phyloP scores from a whole-genome alignment of 37 sponge, comb jelly and placozoan genomes.

The Beroe ovata region DNA sequence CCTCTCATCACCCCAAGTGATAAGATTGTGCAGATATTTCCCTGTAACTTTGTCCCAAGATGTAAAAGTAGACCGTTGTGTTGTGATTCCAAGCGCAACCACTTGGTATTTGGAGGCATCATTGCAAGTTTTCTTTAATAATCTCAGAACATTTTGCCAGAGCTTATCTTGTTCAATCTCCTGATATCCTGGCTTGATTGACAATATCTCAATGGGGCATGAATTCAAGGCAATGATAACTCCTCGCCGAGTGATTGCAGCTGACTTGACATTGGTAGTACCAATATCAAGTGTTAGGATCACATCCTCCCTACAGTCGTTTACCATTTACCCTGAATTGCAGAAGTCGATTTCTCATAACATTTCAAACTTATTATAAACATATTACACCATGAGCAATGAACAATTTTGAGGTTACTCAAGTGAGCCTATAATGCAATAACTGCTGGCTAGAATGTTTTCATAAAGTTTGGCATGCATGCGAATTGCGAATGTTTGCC shows the following conservation, averaged over 20 bases:
- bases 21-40: conserved; percentile 7
- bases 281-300: conserved; percentile 56
- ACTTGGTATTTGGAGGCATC: background rate
- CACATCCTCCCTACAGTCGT: background rate
- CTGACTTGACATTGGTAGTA: conserved; percentile 24
- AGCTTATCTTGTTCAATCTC: conserved; percentile 10
- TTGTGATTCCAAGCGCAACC: conserved; percentile 4
- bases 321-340: background rate
- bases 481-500: no score
- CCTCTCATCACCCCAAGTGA: conserved; percentile 48
- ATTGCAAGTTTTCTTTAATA: background rate
- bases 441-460: no score
- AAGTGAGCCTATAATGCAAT: no score
- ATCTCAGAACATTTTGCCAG: conserved; percentile 1
- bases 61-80: conserved; percentile 22
- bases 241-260: background rate
- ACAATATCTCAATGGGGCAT: background rate
- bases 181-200: background rate
- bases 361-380: no score
- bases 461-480: no score
- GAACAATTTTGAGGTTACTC: no score
- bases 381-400: no score
- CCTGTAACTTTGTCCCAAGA: conserved; percentile 14
- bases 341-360: no score
- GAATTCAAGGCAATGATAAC: background rate